Percentiles rank a stretch among this genome's conserved stretches.
These are phyloP conservation scores for Melanaphis sacchari DNA, from an alignment of 1,140 invertebrate species.

Conservation along the genomic window DNA sequence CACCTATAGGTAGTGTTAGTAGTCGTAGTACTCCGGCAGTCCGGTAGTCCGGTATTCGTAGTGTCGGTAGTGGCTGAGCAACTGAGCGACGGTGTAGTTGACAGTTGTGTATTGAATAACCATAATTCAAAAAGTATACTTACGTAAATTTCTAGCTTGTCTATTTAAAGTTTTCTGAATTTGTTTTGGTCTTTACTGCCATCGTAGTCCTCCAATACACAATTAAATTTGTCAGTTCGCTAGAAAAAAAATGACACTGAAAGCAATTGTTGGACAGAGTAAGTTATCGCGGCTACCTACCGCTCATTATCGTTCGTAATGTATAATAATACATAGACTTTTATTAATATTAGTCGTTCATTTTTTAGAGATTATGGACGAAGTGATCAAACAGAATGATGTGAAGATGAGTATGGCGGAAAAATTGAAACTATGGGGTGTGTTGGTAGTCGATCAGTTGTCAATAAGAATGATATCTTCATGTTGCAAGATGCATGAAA, in stretches of 20 bases:
- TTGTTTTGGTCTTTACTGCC: not conserved
- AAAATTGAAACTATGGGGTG: conserved; percentile 86
- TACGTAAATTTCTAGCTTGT: too few species aligned
- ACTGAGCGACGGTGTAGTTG: too few species aligned
- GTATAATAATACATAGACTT: not conserved
- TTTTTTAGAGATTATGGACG: conserved; percentile 93
- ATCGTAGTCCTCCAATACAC: not conserved
- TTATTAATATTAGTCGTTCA: not conserved
- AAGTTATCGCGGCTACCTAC: not conserved
- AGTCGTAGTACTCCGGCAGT: not conserved
- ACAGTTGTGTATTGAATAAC: too few species aligned
- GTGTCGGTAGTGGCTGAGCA: too few species aligned
- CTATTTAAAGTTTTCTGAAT: not conserved
- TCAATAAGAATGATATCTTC: conserved; percentile 99
- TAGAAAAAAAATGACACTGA: conserved; percentile 62
- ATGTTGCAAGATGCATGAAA: conserved; percentile 99
- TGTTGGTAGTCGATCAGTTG: conserved; percentile 96
- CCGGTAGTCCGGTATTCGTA: too few species aligned
- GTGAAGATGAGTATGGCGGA: conserved; percentile 73
- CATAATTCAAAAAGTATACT: not conserved
- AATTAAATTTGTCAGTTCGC: not conserved
- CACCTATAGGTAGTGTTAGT: too few species aligned
- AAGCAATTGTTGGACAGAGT: conserved; percentile 63
- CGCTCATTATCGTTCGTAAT: not conserved
- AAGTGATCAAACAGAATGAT: conserved; percentile 89